Evolutionary conservation across 2,113 vertebrate genomes (phyloP), one percentile per base, ranked within the genome.

Genomic region (Donacobius atricapilla): DNA sequence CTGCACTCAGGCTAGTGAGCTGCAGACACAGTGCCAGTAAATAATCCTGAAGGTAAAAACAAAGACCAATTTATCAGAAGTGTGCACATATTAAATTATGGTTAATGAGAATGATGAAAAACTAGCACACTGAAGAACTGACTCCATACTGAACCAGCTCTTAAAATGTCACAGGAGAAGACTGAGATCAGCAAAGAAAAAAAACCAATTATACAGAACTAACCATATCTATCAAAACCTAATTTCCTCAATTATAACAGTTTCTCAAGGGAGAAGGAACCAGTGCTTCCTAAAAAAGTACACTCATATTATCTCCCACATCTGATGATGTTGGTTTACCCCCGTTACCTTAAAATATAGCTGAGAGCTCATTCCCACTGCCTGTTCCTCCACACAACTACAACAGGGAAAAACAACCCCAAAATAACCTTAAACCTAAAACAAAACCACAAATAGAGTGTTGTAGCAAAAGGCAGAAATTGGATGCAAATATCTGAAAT

Each of bases 341-440:
- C 13, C 8, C 13, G 60, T 78, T 71, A 78, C 23, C 15, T 70
- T 89, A 37, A 57, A 69, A 53, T 61, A 57, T 0, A 72, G 27
- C 25, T 79, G 21, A 82, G 78, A 85, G 72, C 14, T 13, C 25
- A 56, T 5, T 60, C 72, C 15, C 39, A 31, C 10, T 90, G 39
- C 19, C 50, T 51, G 18, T 48, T 73, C n/a, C 44, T 72, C n/a
- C n/a, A 81, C 17, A 56, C 13, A 65, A 44, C 16, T 37, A 44
- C 13, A 63, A 17, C 4, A 44, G 10, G 30, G 7, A 4, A 21
- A 4, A 9, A 47, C 17, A 1, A 0, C 0, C 3, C 18, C 6
- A n/a, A 58, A 61, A 27, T 27, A 17, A 6, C 6, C 9, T 51
- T 57, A 66, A 66, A 40, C 15, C 20, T 40, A 30, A 66, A n/a